Conservation (phyloP, 2,113 vertebrate genomes). For the Monarcha castaneiventris region DNA sequence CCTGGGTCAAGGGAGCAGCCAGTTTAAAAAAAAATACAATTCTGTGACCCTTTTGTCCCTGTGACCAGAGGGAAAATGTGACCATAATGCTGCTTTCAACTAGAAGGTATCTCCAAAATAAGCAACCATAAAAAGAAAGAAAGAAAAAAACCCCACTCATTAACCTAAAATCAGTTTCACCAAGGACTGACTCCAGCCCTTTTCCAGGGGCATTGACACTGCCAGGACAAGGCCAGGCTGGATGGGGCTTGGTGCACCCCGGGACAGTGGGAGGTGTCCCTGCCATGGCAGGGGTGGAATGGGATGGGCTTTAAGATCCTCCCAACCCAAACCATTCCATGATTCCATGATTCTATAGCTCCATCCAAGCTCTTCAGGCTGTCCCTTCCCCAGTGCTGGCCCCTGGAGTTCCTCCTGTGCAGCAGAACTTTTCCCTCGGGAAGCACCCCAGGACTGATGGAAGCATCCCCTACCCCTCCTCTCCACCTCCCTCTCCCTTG, state of each 20-base stretch:
- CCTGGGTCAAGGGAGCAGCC: not conserved
- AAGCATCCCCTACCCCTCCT: not conserved
- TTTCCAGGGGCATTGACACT: not conserved
- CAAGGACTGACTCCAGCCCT: not conserved
- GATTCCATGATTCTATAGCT: not conserved
- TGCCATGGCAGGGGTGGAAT: not conserved
- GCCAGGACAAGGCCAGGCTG: not conserved
- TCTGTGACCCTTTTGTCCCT: not conserved
- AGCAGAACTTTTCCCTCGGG: not conserved
- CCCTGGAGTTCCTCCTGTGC: not conserved
- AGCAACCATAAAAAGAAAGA: not conserved
- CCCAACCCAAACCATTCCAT: not conserved
- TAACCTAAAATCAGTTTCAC: not conserved
- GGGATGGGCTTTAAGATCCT: not conserved
- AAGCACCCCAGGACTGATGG: not conserved
- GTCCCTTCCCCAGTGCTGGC: not conserved
- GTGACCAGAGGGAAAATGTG: not conserved
- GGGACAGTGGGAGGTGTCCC: not conserved
- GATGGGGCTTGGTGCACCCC: not conserved
- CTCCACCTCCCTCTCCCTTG: not conserved
- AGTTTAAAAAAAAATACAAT: not conserved
- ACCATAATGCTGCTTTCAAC: not conserved
- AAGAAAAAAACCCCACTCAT: not conserved
- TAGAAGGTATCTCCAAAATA: not conserved
- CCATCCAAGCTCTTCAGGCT: not conserved